Percentiles rank a stretch among this genome's conserved stretches.
Conservation (phyloP, 2,888 invertebrate genomes). For the Amaurobius ferox region DNA sequence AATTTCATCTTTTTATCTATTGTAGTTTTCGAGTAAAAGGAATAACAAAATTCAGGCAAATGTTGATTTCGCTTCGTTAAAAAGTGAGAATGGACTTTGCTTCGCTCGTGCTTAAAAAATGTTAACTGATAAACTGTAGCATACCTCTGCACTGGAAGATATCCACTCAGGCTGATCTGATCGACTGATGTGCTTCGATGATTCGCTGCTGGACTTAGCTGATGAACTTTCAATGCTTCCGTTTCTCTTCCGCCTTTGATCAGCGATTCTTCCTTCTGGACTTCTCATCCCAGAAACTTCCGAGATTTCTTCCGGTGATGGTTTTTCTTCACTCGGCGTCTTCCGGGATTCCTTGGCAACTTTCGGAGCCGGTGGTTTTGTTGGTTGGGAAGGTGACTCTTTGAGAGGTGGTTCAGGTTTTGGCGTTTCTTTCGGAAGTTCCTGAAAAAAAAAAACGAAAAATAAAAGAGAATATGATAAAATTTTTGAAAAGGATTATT, state of each 20-base stretch:
- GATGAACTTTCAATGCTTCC: conserved; percentile 57
- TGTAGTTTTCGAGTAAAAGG: no score
- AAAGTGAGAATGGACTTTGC: no score
- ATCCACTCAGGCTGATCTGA: conserved; percentile 47
- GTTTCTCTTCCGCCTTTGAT: background rate
- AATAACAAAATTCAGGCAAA: no score
- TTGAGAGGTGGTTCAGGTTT: background rate
- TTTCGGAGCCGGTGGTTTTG: background rate
- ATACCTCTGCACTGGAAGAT: conserved; percentile 62
- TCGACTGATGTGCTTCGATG: conserved; percentile 30
- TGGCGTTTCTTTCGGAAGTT: background rate
- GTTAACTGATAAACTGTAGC: no score
- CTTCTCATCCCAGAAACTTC: conserved; percentile 66
- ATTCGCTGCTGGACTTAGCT: conserved; percentile 63
- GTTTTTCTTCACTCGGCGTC: conserved; percentile 53
- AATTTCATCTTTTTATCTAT: no score
- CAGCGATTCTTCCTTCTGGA: conserved; percentile 16
- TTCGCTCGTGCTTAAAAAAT: no score
- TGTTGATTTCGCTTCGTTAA: no score
- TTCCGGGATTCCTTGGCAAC: conserved; percentile 32
- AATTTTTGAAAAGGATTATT: no score
- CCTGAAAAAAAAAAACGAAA: background rate
- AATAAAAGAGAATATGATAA: background rate
- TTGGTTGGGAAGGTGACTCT: background rate
- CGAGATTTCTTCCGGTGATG: conserved; percentile 62